phyloP scores from a whole-genome alignment of 2,888 invertebrate species.

The Lathronympha strigana region DNA sequence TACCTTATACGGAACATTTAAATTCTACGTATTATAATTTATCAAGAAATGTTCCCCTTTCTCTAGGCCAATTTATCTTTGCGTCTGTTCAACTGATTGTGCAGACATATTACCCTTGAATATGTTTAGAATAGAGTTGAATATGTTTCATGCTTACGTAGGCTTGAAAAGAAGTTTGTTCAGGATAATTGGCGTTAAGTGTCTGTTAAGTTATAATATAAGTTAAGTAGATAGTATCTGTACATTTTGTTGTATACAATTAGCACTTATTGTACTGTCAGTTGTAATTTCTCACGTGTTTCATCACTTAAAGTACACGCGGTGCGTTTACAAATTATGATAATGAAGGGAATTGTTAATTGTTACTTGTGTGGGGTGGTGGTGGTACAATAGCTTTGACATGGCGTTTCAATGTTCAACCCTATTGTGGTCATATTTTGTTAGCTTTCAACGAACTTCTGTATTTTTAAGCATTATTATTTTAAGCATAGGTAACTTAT shows the following conservation, averaged over 20 bases:
- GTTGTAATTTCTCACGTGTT: slow-evolving; percentile 64
- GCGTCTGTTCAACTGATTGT: background rate
- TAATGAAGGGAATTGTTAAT: slow-evolving; percentile 58
- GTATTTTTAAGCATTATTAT: background rate
- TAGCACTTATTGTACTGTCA: slow-evolving; percentile 67
- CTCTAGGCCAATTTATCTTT: slow-evolving; percentile 49
- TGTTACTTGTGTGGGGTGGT: slow-evolving; percentile 24
- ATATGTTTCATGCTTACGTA: slow-evolving; percentile 37
- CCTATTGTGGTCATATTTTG: slow-evolving; percentile 4
- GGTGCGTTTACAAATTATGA: slow-evolving; percentile 58
- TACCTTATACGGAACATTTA: slow-evolving; percentile 70
- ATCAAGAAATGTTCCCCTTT: slow-evolving; percentile 75
- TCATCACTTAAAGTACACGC: slow-evolving; percentile 53
- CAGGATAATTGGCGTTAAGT: slow-evolving; percentile 76
- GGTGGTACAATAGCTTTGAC: slow-evolving; percentile 11
- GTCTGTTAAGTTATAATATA: slow-evolving; percentile 79
- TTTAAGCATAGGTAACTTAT: background rate
- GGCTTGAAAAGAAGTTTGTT: slow-evolving; percentile 46
- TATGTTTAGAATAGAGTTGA: slow-evolving; percentile 46
- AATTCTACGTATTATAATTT: slow-evolving; percentile 73
- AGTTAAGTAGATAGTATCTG: slow-evolving; percentile 75
- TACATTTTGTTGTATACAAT: slow-evolving; percentile 66
- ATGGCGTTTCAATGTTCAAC: slow-evolving; percentile 23
- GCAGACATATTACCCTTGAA: slow-evolving; percentile 44
- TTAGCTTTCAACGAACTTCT: slow-evolving; percentile 2